Evolutionary conservation across 2,113 vertebrate species (phyloP).

Genomic region (Micromys minutus): DNA sequence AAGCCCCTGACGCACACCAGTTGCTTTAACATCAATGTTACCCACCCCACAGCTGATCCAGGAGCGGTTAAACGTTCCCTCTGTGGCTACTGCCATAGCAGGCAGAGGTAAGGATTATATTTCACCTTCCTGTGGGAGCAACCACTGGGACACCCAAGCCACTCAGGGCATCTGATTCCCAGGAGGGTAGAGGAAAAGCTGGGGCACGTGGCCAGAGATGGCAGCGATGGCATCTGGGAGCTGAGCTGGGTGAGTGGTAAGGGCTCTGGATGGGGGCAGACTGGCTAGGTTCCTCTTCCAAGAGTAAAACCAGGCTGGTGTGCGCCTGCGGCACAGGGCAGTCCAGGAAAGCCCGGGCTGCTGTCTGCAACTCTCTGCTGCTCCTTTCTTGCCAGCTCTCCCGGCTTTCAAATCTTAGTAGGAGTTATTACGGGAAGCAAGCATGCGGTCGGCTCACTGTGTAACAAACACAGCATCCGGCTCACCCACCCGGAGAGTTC

Average conservation of each 20-base stretch:
- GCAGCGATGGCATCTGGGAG: neutral
- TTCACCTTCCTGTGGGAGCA: slow-evolving; percentile 75
- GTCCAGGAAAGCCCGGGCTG: neutral
- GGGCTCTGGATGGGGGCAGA: neutral
- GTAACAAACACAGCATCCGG: neutral
- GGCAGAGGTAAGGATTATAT: slow-evolving; percentile 53
- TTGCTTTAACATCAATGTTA: no score
- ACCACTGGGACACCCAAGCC: slow-evolving; percentile 66
- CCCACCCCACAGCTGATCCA: neutral
- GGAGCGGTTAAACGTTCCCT: slow-evolving; percentile 49
- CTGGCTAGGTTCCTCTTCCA: neutral
- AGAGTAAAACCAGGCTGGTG: neutral
- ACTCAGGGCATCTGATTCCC: slow-evolving; percentile 68
- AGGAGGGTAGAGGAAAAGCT: slow-evolving; percentile 51
- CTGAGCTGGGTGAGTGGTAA: neutral
- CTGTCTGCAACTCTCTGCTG: neutral
- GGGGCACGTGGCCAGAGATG: slow-evolving; percentile 68
- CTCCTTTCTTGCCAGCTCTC: neutral
- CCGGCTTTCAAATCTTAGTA: neutral
- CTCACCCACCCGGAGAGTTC: neutral
- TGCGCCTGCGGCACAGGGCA: neutral
- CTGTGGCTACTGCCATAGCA: slow-evolving; percentile 24
- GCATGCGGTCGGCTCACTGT: neutral
- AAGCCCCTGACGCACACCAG: neutral
- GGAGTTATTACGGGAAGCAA: neutral